phyloP scores from a whole-genome alignment of 2,797 vertebrate species.

The Chaunax sp. region DNA sequence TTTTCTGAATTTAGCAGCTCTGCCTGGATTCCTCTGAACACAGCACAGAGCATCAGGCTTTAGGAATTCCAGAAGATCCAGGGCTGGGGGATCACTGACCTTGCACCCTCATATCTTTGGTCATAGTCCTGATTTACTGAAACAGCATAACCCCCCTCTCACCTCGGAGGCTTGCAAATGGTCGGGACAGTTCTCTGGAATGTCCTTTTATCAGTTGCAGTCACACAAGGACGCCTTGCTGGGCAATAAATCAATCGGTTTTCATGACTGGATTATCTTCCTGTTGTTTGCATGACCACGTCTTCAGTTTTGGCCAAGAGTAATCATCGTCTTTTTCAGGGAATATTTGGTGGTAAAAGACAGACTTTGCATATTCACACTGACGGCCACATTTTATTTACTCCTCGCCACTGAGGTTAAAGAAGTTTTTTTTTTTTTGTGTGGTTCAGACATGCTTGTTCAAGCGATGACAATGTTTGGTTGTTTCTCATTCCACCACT shows the following conservation, averaged over 20 bases:
- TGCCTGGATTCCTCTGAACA: conserved; percentile 23
- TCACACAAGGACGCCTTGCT: background rate
- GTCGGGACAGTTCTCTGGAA: conserved; percentile 36
- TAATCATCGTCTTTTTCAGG: too few species aligned
- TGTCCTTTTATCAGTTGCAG: conserved; percentile 39
- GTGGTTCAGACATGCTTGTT: too few species aligned
- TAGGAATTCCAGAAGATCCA: conserved; percentile 47
- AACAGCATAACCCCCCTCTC: conserved; percentile 15
- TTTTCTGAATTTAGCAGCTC: conserved; percentile 19
- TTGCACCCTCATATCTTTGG: conserved; percentile 49
- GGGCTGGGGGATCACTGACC: conserved; percentile 57
- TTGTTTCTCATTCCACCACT: too few species aligned
- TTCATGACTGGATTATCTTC: background rate
- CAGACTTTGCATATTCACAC: too few species aligned
- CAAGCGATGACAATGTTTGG: too few species aligned
- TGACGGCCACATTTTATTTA: too few species aligned
- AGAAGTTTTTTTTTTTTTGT: too few species aligned
- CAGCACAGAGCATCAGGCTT: conserved; percentile 25
- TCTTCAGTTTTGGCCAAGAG: background rate
- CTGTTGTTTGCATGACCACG: too few species aligned
- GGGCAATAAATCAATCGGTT: conserved; percentile 5
- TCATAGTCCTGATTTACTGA: conserved; percentile 55
- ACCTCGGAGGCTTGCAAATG: conserved; percentile 16
- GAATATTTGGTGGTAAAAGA: too few species aligned
- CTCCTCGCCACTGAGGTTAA: too few species aligned